phyloP scores from a whole-genome alignment of 2,113 vertebrate species.

The Hystrix brachyura region DNA sequence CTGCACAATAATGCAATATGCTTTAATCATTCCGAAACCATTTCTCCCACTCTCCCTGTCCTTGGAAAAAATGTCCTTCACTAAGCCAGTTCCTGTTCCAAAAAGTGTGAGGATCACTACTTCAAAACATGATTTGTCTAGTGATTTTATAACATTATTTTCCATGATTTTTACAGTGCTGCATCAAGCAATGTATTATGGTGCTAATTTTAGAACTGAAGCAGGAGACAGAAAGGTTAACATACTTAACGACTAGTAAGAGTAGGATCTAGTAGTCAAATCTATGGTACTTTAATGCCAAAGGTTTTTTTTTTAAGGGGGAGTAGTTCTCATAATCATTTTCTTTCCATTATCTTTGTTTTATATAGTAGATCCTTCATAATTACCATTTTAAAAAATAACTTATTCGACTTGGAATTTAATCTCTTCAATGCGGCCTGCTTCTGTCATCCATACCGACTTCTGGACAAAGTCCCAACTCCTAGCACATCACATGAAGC shows the following conservation, averaged over 20 bases:
- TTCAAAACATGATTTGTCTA: not conserved
- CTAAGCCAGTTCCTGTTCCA: not conserved
- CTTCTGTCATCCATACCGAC: not conserved
- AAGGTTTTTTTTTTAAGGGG: not conserved
- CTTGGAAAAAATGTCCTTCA: not conserved
- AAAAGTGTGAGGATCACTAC: not conserved
- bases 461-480: not conserved
- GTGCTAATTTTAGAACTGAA: constrained; percentile 18
- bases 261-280: not conserved
- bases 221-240: not conserved
- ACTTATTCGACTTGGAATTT: not conserved
- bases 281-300: not conserved
- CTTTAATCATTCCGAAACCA: not conserved
- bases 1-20: not conserved
- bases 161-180: not conserved
- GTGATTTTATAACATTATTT: constrained; percentile 1
- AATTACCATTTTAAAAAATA: not conserved
- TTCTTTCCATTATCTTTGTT: not conserved
- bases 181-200: not conserved
- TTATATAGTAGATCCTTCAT: not conserved
- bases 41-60: not conserved
- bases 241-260: not conserved
- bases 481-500: not conserved
- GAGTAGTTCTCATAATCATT: not conserved
- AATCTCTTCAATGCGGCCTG: not conserved